Evolutionary conservation across 2,113 vertebrate genomes (phyloP).

Genomic region (Aix galericulata): DNA sequence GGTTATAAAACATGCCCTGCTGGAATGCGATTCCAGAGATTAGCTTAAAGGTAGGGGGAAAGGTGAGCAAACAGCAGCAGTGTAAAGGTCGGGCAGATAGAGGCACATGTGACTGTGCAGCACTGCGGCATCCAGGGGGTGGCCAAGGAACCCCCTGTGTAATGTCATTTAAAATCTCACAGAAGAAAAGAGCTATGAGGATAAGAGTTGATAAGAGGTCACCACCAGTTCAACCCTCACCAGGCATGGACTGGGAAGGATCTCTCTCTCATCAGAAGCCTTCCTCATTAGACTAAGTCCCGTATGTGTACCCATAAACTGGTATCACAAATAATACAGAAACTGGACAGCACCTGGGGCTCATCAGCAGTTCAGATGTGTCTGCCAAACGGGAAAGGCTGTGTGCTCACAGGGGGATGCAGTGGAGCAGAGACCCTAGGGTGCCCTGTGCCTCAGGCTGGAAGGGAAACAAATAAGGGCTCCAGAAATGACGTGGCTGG

Average conservation of each 20-base stretch:
- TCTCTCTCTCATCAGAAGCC: neutral
- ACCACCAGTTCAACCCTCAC: neutral
- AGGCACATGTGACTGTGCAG: neutral
- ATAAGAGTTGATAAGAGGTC: neutral
- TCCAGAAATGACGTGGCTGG: neutral
- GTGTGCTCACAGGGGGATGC: neutral
- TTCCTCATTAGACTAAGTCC: neutral
- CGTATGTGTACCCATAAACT: neutral
- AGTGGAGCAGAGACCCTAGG: neutral
- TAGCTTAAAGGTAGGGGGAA: neutral
- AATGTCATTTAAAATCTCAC: neutral
- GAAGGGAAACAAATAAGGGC: neutral
- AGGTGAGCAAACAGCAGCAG: conserved; percentile 19
- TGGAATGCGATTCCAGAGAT: conserved; percentile 7
- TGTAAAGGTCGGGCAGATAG: conserved; percentile 31
- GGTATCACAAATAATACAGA: neutral
- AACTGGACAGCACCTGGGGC: neutral
- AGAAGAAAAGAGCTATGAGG: rapidly evolving
- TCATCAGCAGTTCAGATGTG: neutral
- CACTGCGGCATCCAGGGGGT: rapidly evolving
- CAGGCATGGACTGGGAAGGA: neutral
- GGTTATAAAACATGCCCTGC: neutral
- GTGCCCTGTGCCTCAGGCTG: neutral
- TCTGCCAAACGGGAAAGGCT: neutral
- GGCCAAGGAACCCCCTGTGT: neutral